phyloP scores from a whole-genome alignment of 1,140 invertebrate genomes.

The Trichonephila clavipes region DNA sequence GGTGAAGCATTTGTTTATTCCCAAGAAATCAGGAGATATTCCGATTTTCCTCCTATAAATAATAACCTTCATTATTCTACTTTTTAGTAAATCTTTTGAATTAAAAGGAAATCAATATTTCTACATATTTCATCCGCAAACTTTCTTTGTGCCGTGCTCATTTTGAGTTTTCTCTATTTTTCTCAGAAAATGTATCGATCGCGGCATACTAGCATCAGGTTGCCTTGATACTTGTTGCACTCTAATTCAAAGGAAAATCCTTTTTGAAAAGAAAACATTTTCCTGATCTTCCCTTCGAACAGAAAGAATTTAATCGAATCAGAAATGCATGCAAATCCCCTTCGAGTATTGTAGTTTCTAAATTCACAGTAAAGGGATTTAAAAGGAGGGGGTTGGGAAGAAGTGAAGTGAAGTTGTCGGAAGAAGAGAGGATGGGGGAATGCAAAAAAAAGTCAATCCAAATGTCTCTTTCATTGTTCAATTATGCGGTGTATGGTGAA shows the following conservation, averaged over 20 bases:
- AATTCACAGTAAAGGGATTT: constrained; percentile 52
- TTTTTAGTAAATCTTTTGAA: constrained; percentile 75
- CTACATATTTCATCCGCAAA: constrained; percentile 56
- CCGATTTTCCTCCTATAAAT: constrained; percentile 58
- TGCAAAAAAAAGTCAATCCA: constrained; percentile 50
- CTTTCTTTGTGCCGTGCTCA: constrained; percentile 68
- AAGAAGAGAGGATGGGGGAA: not conserved
- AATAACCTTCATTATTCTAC: constrained; percentile 67
- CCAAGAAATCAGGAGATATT: not conserved
- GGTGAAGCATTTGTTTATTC: constrained; percentile 60
- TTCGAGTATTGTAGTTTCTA: constrained; percentile 71
- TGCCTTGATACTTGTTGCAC: constrained; percentile 71
- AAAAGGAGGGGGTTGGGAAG: not conserved
- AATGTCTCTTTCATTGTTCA: constrained; percentile 70
- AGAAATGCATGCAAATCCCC: constrained; percentile 70
- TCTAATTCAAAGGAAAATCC: constrained; percentile 46
- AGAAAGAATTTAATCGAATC: constrained; percentile 75
- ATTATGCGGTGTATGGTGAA: constrained; percentile 58
- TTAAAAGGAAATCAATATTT: constrained; percentile 73
- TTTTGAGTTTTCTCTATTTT: constrained; percentile 63
- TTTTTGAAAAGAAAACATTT: constrained; percentile 58
- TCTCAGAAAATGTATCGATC: constrained; percentile 48
- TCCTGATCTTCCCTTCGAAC: constrained; percentile 45
- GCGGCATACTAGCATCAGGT: constrained; percentile 60
- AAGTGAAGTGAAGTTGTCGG: not conserved